Evolutionary conservation across 2,888 invertebrate genomes (phyloP), one percentile per base, ranked within the genome.

Genomic region (Orthosia cruda): DNA sequence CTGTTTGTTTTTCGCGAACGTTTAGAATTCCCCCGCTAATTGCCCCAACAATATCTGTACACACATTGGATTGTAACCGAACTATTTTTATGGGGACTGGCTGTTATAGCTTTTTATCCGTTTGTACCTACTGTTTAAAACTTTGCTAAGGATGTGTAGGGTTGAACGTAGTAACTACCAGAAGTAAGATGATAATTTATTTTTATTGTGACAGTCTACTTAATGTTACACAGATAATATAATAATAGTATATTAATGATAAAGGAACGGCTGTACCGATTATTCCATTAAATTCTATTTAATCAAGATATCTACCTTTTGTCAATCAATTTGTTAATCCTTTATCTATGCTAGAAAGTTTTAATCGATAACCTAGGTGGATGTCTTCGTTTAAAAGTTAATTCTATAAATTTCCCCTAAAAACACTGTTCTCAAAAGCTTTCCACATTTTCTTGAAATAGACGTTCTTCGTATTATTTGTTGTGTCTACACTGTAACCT

Each of bases 11-110:
- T 89, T 89, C 89, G 77, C 88, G 76, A 85, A 84, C 87, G 84
- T 85, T 91, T 90, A 88, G 89, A 89, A 90, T 91, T 87, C 88
- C 73, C 83, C 76, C 84, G 91, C 89, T 92, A 93, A 92, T 93
- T 89, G 89, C 84, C 87, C 74, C 80, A 85, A 91, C 89, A 91
- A 92, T 90, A 88, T 85, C 83, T 83, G 80, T 86, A 80, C 74
- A 86, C 74, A 83, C 83, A 85, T 83, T 55, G 73, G 80, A 88
- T 85, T 86, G 85, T 81, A 76, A 75, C 76, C 45, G 20, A 75
- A 77, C 80, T 73, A 75, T 86, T 81, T 80, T 77, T 61, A 74
- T 71, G 49, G 57, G 64, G 52, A 73, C 69, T 47, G 20, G 52
- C 45, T 61, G 20, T 62, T 80, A 52, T n/a, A 58, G 40, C 16